These are phyloP conservation scores for Ciconia stormi DNA, from an alignment of 2,113 vertebrate genomes.

Conservation along the genomic window DNA sequence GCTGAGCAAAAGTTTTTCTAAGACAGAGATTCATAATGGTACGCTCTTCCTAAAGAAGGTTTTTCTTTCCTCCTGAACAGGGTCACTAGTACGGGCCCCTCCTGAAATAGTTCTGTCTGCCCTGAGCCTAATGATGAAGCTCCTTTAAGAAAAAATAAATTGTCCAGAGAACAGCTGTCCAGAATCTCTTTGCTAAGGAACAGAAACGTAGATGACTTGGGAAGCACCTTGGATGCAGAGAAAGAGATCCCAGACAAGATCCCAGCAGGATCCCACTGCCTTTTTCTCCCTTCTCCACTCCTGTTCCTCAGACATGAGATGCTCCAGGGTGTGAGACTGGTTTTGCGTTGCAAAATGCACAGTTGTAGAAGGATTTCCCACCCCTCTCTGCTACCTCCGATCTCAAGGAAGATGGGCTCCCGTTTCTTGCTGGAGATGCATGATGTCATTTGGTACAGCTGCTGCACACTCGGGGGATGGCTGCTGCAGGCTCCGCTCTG, in stretches of 20 bases:
- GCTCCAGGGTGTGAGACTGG: not conserved
- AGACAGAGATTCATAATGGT: accelerated
- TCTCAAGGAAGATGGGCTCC: not conserved
- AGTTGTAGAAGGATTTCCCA: not conserved
- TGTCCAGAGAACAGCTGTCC: not conserved
- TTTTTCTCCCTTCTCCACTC: not conserved
- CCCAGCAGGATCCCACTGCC: not conserved
- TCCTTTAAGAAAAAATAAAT: not conserved
- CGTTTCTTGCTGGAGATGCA: not conserved
- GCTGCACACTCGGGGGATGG: not conserved
- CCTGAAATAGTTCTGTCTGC: not conserved
- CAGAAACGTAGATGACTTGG: not conserved
- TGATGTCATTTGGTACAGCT: not conserved
- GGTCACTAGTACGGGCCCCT: no score
- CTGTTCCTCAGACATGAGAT: not conserved
- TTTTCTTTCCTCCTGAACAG: not conserved
- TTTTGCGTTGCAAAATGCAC: not conserved
- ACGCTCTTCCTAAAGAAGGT: not conserved
- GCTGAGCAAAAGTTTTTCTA: not conserved
- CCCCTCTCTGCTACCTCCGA: not conserved
- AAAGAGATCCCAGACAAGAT: not conserved
- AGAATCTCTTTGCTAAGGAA: not conserved
- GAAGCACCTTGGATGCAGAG: not conserved
- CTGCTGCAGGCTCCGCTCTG: not conserved
- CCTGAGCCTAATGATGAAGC: not conserved